Evolutionary conservation across 1,140 invertebrate species (phyloP).

Genomic region (Callitettix versicolor): DNA sequence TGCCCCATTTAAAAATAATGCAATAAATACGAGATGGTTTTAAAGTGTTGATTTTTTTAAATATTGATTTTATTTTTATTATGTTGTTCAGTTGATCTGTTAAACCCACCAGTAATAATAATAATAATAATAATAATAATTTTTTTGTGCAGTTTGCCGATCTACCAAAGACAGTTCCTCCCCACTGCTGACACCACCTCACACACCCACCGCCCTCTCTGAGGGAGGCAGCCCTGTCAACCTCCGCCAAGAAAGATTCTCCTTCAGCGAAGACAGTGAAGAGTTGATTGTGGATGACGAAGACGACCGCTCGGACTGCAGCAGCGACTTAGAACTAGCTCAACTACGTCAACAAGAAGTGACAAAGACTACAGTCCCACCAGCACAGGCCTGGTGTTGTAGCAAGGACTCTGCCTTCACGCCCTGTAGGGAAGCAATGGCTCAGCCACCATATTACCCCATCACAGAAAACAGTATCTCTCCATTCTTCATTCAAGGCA

Average conservation of each 20-base stretch:
- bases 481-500: constrained; percentile 6
- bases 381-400: constrained; percentile 4
- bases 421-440: not conserved
- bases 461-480: not conserved
- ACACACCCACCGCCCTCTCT: constrained; percentile 24
- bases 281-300: constrained; percentile 21
- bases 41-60: too few species aligned
- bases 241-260: constrained; percentile 9
- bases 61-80: too few species aligned
- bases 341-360: constrained; percentile 3
- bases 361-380: not conserved
- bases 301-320: constrained; percentile 15
- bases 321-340: constrained; percentile 8
- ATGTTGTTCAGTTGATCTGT: too few species aligned
- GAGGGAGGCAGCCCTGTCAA: constrained; percentile 8
- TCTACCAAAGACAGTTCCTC: constrained; percentile 17
- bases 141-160: not conserved
- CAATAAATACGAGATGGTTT: too few species aligned
- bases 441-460: not conserved
- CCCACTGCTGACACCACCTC: constrained; percentile 26
- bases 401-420: constrained; percentile 16
- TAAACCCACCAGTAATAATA: too few species aligned
- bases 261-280: constrained; percentile 17
- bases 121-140: not conserved
- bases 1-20: too few species aligned